phyloP scores from a whole-genome alignment of 2,888 invertebrate species.

The Sclerodermus sp. region DNA sequence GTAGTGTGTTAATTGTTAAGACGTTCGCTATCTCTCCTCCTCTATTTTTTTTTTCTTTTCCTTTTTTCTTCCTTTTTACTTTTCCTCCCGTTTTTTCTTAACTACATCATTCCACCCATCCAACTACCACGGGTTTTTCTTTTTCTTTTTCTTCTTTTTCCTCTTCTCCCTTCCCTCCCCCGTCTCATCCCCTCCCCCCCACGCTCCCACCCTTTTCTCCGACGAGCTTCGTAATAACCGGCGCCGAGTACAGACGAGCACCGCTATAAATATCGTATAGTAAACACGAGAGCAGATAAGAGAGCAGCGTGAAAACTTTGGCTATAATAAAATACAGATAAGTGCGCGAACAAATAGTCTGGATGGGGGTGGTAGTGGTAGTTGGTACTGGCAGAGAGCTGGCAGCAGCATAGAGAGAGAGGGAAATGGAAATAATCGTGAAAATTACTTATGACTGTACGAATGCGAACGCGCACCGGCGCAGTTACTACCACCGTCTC shows the following conservation, averaged over 20 bases:
- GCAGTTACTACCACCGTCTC: too few relatives aligned
- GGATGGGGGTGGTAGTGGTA: conserved; percentile 12
- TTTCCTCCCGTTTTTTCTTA: too few relatives aligned
- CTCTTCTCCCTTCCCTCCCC: background rate
- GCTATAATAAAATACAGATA: conserved; percentile 40
- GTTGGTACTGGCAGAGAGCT: too few relatives aligned
- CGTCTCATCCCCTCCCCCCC: background rate
- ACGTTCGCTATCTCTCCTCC: too few relatives aligned
- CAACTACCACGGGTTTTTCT: too few relatives aligned
- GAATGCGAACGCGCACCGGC: too few relatives aligned
- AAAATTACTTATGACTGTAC: conserved; percentile 24
- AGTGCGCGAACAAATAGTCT: conserved; percentile 38
- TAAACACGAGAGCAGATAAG: conserved; percentile 37
- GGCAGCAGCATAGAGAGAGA: too few relatives aligned
- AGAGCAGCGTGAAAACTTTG: conserved; percentile 34
- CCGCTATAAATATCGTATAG: conserved; percentile 40
- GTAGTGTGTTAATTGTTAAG: too few relatives aligned
- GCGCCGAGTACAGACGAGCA: conserved; percentile 33
- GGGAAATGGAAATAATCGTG: conserved; percentile 26
- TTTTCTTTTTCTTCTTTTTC: too few relatives aligned
- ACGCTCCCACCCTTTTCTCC: background rate
- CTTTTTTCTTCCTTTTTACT: background rate
- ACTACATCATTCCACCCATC: too few relatives aligned
- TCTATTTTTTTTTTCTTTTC: too few relatives aligned
- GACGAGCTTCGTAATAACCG: conserved; percentile 31